Conservation (phyloP, 2,113 vertebrate species). For the Gambusia affinis region DNA sequence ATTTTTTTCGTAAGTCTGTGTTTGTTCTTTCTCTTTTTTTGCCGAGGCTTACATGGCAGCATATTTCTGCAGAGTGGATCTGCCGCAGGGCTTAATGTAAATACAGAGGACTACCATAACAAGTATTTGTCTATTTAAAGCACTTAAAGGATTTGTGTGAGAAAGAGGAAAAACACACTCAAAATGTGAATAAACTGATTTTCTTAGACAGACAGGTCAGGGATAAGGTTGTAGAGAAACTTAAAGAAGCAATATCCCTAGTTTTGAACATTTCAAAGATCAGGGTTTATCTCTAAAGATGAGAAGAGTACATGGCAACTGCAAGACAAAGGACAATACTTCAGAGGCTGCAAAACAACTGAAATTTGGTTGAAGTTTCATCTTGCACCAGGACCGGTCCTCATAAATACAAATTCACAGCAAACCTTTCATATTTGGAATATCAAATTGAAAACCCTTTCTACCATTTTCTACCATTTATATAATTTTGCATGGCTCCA, state of each 20-base stretch:
- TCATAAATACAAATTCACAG: not conserved
- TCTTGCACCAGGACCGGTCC: not conserved
- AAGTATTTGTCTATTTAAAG: slow-evolving; percentile 50
- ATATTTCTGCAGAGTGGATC: slow-evolving; percentile 50
- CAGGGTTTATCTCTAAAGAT: too few species aligned
- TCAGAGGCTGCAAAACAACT: too few species aligned
- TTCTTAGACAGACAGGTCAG: too few species aligned
- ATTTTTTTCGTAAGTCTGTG: slow-evolving; percentile 16
- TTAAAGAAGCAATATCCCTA: too few species aligned
- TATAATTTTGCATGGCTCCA: slow-evolving; percentile 12
- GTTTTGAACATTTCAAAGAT: too few species aligned
- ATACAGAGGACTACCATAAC: slow-evolving; percentile 39
- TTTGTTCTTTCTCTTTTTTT: slow-evolving; percentile 33
- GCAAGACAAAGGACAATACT: too few species aligned
- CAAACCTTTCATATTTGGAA: not conserved
- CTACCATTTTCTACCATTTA: not conserved
- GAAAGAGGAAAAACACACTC: slow-evolving; percentile 5
- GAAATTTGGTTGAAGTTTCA: too few species aligned
- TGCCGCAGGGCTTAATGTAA: slow-evolving; percentile 39
- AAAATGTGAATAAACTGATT: slow-evolving; percentile 21
- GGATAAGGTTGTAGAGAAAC: too few species aligned
- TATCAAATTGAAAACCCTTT: not conserved
- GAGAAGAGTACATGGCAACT: too few species aligned
- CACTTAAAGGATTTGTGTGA: slow-evolving; percentile 24
- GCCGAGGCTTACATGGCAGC: slow-evolving; percentile 42